Percentiles rank a stretch among this genome's conserved stretches.
phyloP scores from a whole-genome alignment of 2,113 vertebrate genomes.

The Sigmodon hispidus region DNA sequence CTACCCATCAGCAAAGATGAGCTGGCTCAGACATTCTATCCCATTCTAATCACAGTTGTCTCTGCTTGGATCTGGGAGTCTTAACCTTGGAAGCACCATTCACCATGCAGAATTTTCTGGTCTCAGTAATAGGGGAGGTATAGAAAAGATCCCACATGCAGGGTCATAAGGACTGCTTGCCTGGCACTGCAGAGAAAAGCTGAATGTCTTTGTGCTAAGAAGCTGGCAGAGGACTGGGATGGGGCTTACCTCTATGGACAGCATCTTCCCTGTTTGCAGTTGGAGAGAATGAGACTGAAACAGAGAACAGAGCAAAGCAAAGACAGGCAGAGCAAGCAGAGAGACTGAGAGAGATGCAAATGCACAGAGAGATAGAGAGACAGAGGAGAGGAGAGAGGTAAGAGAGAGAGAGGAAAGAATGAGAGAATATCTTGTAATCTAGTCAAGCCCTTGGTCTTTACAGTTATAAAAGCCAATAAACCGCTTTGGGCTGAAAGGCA shows the following conservation, averaged over 20 bases:
- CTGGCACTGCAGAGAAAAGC: neutral
- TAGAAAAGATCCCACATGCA: neutral
- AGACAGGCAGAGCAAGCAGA: neutral
- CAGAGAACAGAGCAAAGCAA: neutral
- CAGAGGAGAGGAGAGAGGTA: no score
- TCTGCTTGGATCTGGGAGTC: neutral
- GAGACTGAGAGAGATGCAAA: neutral
- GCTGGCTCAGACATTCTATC: neutral
- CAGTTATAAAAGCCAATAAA: neutral
- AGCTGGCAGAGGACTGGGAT: neutral
- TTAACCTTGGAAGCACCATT: neutral
- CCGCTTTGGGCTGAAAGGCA: neutral
- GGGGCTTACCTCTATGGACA: neutral
- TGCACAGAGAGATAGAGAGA: no score
- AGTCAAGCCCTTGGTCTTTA: neutral
- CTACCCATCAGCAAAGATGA: no score
- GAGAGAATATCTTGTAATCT: neutral
- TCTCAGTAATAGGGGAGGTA: accelerated
- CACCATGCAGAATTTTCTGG: neutral
- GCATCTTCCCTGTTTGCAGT: neutral
- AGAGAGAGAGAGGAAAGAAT: neutral
- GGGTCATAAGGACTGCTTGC: neutral
- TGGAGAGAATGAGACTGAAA: neutral
- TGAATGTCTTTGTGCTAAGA: neutral
- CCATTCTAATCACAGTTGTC: neutral